Base-by-base conservation (phyloP, 2,113 vertebrate species). In the Rafetus swinhoei region DNA sequence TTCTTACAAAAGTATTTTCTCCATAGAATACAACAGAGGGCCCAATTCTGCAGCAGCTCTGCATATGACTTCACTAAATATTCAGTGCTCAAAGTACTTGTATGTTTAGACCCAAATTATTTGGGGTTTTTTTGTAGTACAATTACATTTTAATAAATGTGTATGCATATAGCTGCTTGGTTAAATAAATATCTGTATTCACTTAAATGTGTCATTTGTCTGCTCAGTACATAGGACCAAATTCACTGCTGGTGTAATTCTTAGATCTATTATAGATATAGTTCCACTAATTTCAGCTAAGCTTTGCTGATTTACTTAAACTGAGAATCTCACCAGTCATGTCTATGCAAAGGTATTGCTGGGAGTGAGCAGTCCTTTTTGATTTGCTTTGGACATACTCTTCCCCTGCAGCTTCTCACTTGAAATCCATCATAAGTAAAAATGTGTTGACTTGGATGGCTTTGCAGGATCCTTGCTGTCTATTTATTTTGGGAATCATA, bases 171-270 rank as follows among this genome's bases (percentile, higher is more conserved):
- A 57, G 45, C 1, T 92, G 81, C 18, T 50, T 57, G 57, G 72
- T 59, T 87, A 89, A 82, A 77, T 27, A 10, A 89, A 13, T 24
- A 7, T 80, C 50, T 90, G 59, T 18, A 92, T 9, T 24, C 81
- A 50, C 53, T 59, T 53, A 86, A 86, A 72, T 2, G 0, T 21
- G 7, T 55, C 0, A 0, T 19, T 32, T 45, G 21, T 5, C 24
- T 81, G 59, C 54, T 85, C 57, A 2, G 3, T 79, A 74, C 77
- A 50, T 3, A 76, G 72, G 35, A 76, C 35, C 32, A 69, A 69
- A 69, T 69, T 89, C 32, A 85, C 74, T 87, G 65, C 82, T 82
- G 14, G 22, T 87, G 24, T 14, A 39, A 3, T 6, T 82, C 45
- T 45, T 45, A 45, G 4, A 45, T 45, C 45, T 45, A 45, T 45